Conservation (phyloP, 1,140 invertebrate genomes). For the Amyelois transitella region DNA sequence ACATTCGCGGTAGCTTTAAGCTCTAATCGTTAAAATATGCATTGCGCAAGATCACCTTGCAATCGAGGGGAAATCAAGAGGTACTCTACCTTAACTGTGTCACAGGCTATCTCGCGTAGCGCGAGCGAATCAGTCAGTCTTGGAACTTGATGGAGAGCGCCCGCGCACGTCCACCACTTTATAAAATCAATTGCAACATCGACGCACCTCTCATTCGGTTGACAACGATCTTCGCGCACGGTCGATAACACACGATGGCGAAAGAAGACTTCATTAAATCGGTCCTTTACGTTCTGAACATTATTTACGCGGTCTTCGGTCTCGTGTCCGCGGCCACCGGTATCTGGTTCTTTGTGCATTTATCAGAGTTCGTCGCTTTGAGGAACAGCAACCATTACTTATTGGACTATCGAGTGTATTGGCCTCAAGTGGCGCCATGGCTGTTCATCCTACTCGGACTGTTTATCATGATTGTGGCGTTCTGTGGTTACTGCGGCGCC, state of each 20-base stretch:
- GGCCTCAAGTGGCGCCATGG: conserved; percentile 68
- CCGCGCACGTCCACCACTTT: conserved; percentile 24
- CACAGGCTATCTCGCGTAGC: neutral
- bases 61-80: neutral
- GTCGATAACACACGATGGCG: conserved; percentile 38
- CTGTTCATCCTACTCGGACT: conserved; percentile 60
- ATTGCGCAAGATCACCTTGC: conserved; percentile 3
- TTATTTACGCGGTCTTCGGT: conserved; percentile 62
- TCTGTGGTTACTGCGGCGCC: conserved; percentile 61
- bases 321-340: conserved; percentile 56
- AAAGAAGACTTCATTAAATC: conserved; percentile 57
- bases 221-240: conserved; percentile 30
- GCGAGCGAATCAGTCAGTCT: neutral
- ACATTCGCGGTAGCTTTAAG: neutral
- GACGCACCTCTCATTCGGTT: conserved; percentile 53
- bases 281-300: conserved; percentile 54
- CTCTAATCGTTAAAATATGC: neutral
- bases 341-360: conserved; percentile 67
- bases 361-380: conserved; percentile 54
- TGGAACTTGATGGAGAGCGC: neutral
- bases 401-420: conserved; percentile 63
- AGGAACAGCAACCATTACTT: conserved; percentile 65
- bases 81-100: conserved; percentile 2
- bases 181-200: conserved; percentile 49
- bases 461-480: conserved; percentile 55